phyloP scores from a whole-genome alignment of 2,113 vertebrate genomes.

The Poecilia latipinna region DNA sequence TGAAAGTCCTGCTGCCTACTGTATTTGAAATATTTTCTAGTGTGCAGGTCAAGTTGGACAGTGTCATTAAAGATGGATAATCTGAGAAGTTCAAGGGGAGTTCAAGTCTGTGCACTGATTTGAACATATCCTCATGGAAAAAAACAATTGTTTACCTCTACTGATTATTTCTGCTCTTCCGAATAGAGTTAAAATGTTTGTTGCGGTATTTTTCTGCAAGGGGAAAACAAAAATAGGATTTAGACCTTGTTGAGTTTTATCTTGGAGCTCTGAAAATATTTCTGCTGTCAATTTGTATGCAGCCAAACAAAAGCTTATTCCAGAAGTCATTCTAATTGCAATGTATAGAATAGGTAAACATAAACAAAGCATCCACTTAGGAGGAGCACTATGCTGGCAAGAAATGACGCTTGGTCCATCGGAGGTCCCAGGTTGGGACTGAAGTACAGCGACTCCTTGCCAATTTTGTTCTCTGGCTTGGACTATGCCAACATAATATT shows the following conservation, averaged over 20 bases:
- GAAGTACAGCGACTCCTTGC: not conserved
- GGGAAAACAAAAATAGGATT: not conserved
- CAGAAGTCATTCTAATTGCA: too few species aligned
- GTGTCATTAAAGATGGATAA: slow-evolving; percentile 54
- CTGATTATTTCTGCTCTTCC: slow-evolving; percentile 6
- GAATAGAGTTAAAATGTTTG: not conserved
- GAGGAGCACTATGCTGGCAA: too few species aligned
- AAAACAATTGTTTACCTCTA: slow-evolving; percentile 33
- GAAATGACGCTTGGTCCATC: too few species aligned
- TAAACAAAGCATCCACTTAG: too few species aligned
- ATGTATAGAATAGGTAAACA: too few species aligned
- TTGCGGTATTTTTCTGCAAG: not conserved
- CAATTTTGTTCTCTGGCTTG: not conserved
- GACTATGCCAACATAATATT: not conserved
- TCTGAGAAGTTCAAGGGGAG: slow-evolving; percentile 40
- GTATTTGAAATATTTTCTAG: slow-evolving; percentile 19
- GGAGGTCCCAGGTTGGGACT: not conserved
- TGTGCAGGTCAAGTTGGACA: slow-evolving; percentile 11
- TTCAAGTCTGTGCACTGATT: slow-evolving; percentile 29
- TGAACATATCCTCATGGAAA: slow-evolving; percentile 36
- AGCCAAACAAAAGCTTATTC: too few species aligned
- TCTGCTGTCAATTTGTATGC: too few species aligned
- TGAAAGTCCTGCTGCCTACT: slow-evolving; percentile 41
- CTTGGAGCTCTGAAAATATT: not conserved
- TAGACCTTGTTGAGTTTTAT: not conserved